These are phyloP conservation scores for Acarapis woodi DNA, from an alignment of 1,140 invertebrate species.

Conservation along the genomic window DNA sequence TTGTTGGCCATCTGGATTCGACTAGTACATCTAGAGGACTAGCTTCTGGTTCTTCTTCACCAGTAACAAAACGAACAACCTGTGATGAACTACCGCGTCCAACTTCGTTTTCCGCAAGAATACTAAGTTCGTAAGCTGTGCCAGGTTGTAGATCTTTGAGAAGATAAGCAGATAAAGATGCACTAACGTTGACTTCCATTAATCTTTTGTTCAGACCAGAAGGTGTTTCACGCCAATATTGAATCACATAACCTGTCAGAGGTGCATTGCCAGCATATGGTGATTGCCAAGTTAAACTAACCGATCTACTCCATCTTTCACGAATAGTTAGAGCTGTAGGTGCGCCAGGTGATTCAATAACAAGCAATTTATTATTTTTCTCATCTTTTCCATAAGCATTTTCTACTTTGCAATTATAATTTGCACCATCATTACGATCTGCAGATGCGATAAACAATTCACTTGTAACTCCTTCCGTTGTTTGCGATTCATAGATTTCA, in stretches of 20 bases:
- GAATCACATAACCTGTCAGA: slow-evolving; percentile 54
- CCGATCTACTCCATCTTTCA: slow-evolving; percentile 62
- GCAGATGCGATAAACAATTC: slow-evolving; percentile 51
- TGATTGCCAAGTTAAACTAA: slow-evolving; percentile 65
- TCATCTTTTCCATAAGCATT: slow-evolving; percentile 70
- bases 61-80: slow-evolving; percentile 41
- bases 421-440: slow-evolving; percentile 52
- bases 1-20: slow-evolving; percentile 67
- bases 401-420: slow-evolving; percentile 54
- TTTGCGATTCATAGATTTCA: slow-evolving; percentile 13
- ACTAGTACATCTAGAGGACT: slow-evolving; percentile 37
- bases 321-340: slow-evolving; percentile 64
- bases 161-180: slow-evolving; percentile 13
- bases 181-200: slow-evolving; percentile 12
- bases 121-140: slow-evolving; percentile 18
- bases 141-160: slow-evolving; percentile 18
- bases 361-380: slow-evolving; percentile 59
- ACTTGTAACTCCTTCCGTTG: slow-evolving; percentile 12
- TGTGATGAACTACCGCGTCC: slow-evolving; percentile 50
- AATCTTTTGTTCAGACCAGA: slow-evolving; percentile 9
- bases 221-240: slow-evolving; percentile 50
- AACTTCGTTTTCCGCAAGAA: slow-evolving; percentile 20
- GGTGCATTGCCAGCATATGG: slow-evolving; percentile 81
- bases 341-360: slow-evolving; percentile 78
- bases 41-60: slow-evolving; percentile 31